Percentiles rank a stretch among this genome's conserved stretches.
Conservation (phyloP, 2,888 invertebrate genomes). For the Leptopilina drosophilae region DNA sequence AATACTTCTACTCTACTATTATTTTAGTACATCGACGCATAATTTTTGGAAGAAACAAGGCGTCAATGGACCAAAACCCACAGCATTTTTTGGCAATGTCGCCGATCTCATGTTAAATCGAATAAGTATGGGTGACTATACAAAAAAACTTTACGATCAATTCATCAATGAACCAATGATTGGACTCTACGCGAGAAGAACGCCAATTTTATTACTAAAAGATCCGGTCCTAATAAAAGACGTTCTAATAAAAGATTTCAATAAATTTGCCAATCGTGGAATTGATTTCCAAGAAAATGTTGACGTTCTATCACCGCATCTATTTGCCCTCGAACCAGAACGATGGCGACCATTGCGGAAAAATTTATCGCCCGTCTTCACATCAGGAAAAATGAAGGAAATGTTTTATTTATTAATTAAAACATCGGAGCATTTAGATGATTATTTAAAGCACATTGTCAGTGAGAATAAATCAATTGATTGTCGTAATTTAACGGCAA, state of each 20-base stretch:
- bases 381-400: conserved; percentile 78
- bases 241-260: conserved; percentile 43
- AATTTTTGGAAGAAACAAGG: conserved; percentile 75
- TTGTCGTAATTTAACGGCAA: conserved; percentile 70
- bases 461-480: conserved; percentile 60
- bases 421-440: conserved; percentile 70
- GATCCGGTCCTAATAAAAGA: conserved; percentile 58
- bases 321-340: conserved; percentile 72
- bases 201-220: conserved; percentile 59
- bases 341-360: conserved; percentile 77
- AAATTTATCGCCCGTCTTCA: conserved; percentile 77
- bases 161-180: conserved; percentile 53
- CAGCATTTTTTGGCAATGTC: conserved; percentile 76
- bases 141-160: conserved; percentile 45
- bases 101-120: conserved; percentile 66
- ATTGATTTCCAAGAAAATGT: conserved; percentile 48
- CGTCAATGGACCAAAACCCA: conserved; percentile 73
- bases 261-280: conserved; percentile 61
- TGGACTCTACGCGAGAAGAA: conserved; percentile 58
- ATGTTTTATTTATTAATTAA: conserved; percentile 75
- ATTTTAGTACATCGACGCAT: conserved; percentile 42
- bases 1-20: conserved; percentile 44
- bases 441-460: conserved; percentile 60
- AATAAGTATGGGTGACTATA: conserved; percentile 40
- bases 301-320: conserved; percentile 71